These are phyloP conservation scores for Sylvicapra grimmia DNA, from an alignment of 2,113 vertebrate genomes.

Conservation along the genomic window DNA sequence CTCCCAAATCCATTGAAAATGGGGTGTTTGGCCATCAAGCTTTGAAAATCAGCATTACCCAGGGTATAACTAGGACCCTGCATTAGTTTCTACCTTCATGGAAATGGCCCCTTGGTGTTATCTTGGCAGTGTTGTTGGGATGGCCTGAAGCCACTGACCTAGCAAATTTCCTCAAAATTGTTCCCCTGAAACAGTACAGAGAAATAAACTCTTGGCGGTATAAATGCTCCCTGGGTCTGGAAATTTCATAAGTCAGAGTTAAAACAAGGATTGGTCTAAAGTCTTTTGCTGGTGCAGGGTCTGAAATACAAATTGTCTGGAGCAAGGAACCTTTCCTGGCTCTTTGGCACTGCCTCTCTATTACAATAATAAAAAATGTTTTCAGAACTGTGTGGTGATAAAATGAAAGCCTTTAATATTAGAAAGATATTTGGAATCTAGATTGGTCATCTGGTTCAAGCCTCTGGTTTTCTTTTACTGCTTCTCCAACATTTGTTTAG, in stretches of 20 bases:
- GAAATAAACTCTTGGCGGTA: neutral
- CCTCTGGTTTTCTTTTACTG: neutral
- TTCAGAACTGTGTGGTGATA: neutral
- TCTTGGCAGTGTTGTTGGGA: neutral
- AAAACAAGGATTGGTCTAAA: neutral
- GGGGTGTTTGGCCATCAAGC: neutral
- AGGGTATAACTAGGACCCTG: neutral
- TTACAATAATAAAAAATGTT: neutral
- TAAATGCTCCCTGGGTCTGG: neutral
- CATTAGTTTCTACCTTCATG: neutral
- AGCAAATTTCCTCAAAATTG: neutral
- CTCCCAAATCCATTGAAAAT: neutral
- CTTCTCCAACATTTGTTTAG: neutral
- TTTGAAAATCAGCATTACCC: neutral
- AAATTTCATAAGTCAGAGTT: conserved; percentile 20
- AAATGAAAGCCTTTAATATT: neutral
- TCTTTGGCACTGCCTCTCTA: neutral
- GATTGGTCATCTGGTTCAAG: neutral
- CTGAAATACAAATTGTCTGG: neutral
- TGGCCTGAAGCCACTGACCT: neutral
- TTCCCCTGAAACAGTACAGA: conserved; percentile 20
- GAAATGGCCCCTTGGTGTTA: neutral
- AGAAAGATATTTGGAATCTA: conserved; percentile 6
- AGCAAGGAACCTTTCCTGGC: neutral
- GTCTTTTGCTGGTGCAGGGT: neutral